Conservation (phyloP, 1,140 invertebrate species). For the Bombus pyrosoma region DNA sequence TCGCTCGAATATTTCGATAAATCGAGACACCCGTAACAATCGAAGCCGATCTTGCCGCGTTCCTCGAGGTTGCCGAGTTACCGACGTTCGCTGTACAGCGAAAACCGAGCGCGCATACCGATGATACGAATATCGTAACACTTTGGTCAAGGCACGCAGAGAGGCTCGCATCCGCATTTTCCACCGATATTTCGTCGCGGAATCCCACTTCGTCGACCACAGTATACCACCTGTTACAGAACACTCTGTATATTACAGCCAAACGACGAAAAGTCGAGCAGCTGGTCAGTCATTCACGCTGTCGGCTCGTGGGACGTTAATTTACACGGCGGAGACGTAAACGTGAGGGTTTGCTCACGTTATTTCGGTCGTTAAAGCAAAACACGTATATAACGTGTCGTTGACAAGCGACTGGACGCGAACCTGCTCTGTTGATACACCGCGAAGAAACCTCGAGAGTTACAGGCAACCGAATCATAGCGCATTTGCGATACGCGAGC, state of each 20-base stretch:
- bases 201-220: neutral
- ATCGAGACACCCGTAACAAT: too few species aligned
- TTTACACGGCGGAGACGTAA: conserved; percentile 44
- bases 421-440: neutral
- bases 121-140: too few species aligned
- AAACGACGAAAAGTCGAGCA: conserved; percentile 30
- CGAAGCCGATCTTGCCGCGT: too few species aligned
- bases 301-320: conserved; percentile 51
- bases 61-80: too few species aligned
- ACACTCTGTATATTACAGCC: neutral
- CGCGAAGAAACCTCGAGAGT: too few species aligned
- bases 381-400: conserved; percentile 43
- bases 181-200: neutral
- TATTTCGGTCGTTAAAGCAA: conserved; percentile 67
- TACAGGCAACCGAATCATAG: too few species aligned
- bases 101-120: too few species aligned
- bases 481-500: too few species aligned
- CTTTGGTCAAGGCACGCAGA: too few species aligned
- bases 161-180: neutral
- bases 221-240: neutral
- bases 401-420: conserved; percentile 12
- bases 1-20: too few species aligned
- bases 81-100: too few species aligned
- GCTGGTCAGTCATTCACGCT: conserved; percentile 67
- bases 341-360: conserved; percentile 57